Base-by-base conservation (phyloP, 1,140 invertebrate genomes). In the Trigoniulus corallinus region DNA sequence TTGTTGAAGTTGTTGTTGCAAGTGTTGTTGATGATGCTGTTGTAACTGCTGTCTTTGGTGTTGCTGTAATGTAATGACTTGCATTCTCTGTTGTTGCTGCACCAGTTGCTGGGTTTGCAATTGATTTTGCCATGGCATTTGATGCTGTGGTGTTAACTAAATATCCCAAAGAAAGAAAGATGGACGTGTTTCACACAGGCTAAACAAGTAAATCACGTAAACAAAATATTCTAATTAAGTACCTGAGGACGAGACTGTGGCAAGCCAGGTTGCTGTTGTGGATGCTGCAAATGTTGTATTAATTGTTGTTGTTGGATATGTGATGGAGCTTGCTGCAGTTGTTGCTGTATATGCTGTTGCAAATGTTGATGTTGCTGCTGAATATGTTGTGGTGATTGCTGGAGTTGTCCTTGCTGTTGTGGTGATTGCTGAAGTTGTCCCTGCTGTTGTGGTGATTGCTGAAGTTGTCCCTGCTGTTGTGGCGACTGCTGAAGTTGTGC, bases 161-260 rank as follows among this genome's bases (percentile, higher is more conserved):
- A 54, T 15, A 50, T 23, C 4, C 53, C 34, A 43, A 42, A 24
- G 23, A 54, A 55, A 53, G 56, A 56, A 3, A 53, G 41, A 12
- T 55, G 54, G 13, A 58, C 65, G 60, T 71, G 71, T 54, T 74
- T n/a, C n/a, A n/a, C 72, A 64, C 74, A 74, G 55, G 40, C 12
- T 21, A 10, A 44, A 13, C 20, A 50, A 44, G 72, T 72, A 63
- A 74, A 75, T 29, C 71, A 72, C 49, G 70, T 73, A 48, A 72
- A 73, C 40, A 67, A 64, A 27, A 24, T 22, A n/a, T n/a, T n/a
- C n/a, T n/a, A n/a, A n/a, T n/a, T n/a, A n/a, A n/a, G n/a, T n/a
- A 34, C 29, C 29, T 34, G 29, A 34, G 29, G 29, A 7, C 29
- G 7, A 7, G 15, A 7, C 29, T 7, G 7, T 34, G 15, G 29